Conservation (phyloP, 2,797 vertebrate genomes). For the Microctenopoma lineatum region DNA sequence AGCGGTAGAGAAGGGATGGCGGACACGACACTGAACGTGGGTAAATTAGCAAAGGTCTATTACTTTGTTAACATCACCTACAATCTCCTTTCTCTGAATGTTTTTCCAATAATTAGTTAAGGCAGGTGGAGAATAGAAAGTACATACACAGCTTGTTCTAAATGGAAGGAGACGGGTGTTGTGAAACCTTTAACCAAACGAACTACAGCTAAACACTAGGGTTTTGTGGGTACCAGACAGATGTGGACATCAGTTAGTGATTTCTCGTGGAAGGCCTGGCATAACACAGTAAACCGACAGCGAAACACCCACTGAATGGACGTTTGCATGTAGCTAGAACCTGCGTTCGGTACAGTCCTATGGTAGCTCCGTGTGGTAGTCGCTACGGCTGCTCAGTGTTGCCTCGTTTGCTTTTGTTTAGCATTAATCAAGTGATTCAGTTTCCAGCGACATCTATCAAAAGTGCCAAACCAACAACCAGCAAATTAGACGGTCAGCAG, state of each 20-base stretch:
- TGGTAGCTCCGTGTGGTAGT: not conserved
- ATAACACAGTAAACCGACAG: constrained; percentile 8
- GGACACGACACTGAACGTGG: constrained; percentile 28
- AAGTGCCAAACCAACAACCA: not conserved
- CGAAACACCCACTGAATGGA: not conserved
- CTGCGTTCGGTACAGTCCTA: not conserved
- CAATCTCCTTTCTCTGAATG: not conserved
- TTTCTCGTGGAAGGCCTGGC: constrained; percentile 33
- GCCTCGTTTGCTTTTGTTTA: constrained; percentile 13
- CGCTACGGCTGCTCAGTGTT: not conserved
- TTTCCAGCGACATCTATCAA: constrained; percentile 8
- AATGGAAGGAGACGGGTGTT: too few relatives aligned
- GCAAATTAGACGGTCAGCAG: not conserved
- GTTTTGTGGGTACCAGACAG: constrained; percentile 21
- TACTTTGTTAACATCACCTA: constrained; percentile 14
- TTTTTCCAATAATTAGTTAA: not conserved
- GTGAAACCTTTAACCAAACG: too few relatives aligned
- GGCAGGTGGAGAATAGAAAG: too few relatives aligned
- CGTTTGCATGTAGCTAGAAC: constrained; percentile 1
- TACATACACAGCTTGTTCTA: too few relatives aligned
- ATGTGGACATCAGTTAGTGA: constrained; percentile 46
- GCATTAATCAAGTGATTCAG: not conserved
- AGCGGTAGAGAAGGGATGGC: constrained; percentile 15
- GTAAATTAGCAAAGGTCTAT: constrained; percentile 4
- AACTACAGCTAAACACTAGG: constrained; percentile 13